A percentile compares a stretch with the other conserved stretches of the same genome.
Evolutionary conservation across 2,888 invertebrate species (phyloP).

Genomic region (Calliscelio sp.): DNA sequence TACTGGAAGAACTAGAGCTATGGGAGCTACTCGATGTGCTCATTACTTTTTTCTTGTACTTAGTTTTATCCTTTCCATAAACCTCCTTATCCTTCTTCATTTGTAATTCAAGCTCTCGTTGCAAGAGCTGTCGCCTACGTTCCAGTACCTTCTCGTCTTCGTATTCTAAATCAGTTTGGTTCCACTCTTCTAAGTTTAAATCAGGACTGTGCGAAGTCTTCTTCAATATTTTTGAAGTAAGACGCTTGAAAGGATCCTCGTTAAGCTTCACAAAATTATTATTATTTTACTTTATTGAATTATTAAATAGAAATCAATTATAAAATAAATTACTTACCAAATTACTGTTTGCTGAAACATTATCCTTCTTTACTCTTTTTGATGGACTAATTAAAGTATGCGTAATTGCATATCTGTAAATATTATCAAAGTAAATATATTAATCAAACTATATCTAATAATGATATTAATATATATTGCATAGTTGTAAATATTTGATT

Average conservation of each 20-base stretch:
- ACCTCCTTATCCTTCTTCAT: conserved; percentile 92
- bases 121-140: conserved; percentile 91
- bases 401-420: conserved; percentile 85
- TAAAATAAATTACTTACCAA: too few species aligned
- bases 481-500: too few species aligned
- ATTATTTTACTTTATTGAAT: not conserved
- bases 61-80: conserved; percentile 88
- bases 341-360: conserved; percentile 82
- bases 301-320: too few species aligned
- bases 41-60: conserved; percentile 89
- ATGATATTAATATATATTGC: too few species aligned
- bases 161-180: conserved; percentile 92
- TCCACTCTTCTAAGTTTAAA: conserved; percentile 91
- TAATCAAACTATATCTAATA: too few species aligned
- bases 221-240: conserved; percentile 89
- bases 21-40: conserved; percentile 90
- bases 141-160: conserved; percentile 93
- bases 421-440: conserved; percentile 6
- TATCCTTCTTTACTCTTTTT: conserved; percentile 91
- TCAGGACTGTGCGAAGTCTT: conserved; percentile 88
- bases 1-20: conserved; percentile 89
- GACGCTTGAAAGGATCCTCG: conserved; percentile 89
- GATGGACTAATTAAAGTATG: conserved; percentile 92
- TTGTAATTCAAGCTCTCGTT: conserved; percentile 92
- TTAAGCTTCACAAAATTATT: conserved; percentile 82